Evolutionary conservation across 2,797 vertebrate genomes (phyloP).

Genomic region (Rhinophrynus dorsalis): DNA sequence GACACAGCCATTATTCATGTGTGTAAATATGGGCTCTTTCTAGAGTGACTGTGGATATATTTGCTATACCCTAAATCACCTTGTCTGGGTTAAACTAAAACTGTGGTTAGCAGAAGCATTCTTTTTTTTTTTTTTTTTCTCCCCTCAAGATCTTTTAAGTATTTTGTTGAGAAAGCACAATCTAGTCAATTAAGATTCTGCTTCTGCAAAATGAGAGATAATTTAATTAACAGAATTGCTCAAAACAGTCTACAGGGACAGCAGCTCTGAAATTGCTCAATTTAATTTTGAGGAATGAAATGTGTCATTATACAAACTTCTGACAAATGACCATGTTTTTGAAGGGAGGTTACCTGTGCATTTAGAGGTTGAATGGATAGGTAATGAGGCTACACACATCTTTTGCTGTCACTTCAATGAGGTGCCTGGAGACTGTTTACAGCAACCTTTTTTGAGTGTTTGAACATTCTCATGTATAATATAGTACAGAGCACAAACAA

Average conservation of each 20-base stretch:
- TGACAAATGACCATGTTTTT: slow-evolving; percentile 60
- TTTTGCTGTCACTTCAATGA: not conserved
- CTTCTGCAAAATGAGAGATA: slow-evolving; percentile 66
- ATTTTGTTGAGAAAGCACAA: slow-evolving; percentile 66
- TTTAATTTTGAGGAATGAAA: slow-evolving; percentile 70
- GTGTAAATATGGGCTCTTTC: too few relatives aligned
- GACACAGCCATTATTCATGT: too few relatives aligned
- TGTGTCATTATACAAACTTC: slow-evolving; percentile 61
- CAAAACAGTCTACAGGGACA: slow-evolving; percentile 62
- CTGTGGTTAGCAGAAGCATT: too few relatives aligned
- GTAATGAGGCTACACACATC: slow-evolving; percentile 4
- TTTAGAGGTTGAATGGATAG: slow-evolving; percentile 31
- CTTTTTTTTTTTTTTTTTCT: too few relatives aligned
- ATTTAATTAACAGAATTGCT: slow-evolving; percentile 69
- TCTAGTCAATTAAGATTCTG: slow-evolving; percentile 66
- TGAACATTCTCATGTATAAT: too few relatives aligned
- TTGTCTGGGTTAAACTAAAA: too few relatives aligned
- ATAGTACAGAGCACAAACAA: too few relatives aligned
- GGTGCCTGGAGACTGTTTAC: too few relatives aligned
- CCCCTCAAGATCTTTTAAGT: slow-evolving; percentile 52
- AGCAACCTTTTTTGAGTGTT: too few relatives aligned
- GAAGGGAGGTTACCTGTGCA: slow-evolving; percentile 16
- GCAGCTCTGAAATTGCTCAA: slow-evolving; percentile 58
- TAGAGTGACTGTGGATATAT: too few relatives aligned
- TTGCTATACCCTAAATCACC: too few relatives aligned